Conservation (phyloP, 2,888 invertebrate genomes). For the Mimas tiliae region DNA sequence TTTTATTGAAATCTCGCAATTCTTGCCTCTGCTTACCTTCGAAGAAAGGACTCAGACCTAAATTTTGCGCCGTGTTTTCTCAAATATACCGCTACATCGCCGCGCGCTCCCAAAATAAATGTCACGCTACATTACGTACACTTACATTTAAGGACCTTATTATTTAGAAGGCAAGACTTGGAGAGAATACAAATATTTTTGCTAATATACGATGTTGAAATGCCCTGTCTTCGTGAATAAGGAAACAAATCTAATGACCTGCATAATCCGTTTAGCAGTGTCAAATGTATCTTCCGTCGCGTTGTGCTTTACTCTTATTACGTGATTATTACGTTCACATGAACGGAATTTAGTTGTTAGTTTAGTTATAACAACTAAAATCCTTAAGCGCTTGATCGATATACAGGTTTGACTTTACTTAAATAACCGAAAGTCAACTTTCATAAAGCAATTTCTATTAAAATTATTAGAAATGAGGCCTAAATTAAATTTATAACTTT, state of each 20-base stretch:
- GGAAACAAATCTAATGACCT: slow-evolving; percentile 5
- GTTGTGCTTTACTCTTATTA: not conserved
- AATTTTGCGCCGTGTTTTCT: slow-evolving; percentile 50
- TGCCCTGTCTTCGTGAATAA: not conserved
- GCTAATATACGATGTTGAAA: not conserved
- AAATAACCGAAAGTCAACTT: not conserved
- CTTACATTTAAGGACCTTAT: slow-evolving; percentile 32
- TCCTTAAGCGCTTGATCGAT: too few relatives aligned
- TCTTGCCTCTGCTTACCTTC: slow-evolving; percentile 61
- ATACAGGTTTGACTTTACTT: not conserved
- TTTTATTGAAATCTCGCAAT: slow-evolving; percentile 62
- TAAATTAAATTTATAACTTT: too few relatives aligned
- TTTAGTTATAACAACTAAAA: too few relatives aligned
- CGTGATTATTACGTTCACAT: not conserved
- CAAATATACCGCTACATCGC: slow-evolving; percentile 66
- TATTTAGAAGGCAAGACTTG: slow-evolving; percentile 27
- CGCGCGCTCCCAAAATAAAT: slow-evolving; percentile 58
- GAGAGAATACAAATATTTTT: not conserved
- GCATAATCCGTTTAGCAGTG: slow-evolving; percentile 4
- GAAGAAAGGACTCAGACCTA: slow-evolving; percentile 58
- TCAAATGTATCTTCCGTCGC: not conserved
- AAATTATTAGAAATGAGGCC: not conserved
- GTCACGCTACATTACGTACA: slow-evolving; percentile 55
- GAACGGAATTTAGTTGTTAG: not conserved
- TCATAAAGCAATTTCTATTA: not conserved